phyloP scores from a whole-genome alignment of 2,888 invertebrate genomes.

The Oligia latruncula region DNA sequence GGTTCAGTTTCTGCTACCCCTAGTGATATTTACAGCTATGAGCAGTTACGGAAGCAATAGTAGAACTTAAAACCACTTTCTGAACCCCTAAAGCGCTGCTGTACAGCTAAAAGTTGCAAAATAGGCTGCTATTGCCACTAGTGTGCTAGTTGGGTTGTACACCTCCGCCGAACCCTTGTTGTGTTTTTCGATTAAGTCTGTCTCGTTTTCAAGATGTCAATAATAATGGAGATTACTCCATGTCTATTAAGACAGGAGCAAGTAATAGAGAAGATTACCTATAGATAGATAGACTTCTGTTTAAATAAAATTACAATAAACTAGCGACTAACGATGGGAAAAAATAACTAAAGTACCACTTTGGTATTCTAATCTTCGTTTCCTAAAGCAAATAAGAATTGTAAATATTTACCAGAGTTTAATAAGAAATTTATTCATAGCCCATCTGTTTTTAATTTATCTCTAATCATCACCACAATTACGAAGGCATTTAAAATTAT shows the following conservation, averaged over 20 bases:
- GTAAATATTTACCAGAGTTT: constrained; percentile 34
- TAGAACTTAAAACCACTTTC: too few species aligned
- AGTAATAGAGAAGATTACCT: not conserved
- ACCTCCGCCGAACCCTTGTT: too few species aligned
- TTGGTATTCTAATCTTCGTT: constrained; percentile 42
- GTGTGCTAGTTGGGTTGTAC: too few species aligned
- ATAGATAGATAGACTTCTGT: not conserved
- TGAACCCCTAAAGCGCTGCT: too few species aligned
- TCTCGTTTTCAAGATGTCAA: not conserved
- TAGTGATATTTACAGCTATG: too few species aligned
- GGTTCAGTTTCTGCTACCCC: too few species aligned
- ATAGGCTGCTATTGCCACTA: too few species aligned
- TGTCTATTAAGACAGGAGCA: not conserved
- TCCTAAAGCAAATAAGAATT: constrained; percentile 38
- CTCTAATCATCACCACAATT: constrained; percentile 53
- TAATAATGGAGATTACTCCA: not conserved
- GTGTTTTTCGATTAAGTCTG: not conserved
- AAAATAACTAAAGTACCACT: constrained; percentile 14
- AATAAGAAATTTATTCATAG: constrained; percentile 49
- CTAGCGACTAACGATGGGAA: constrained; percentile 13
- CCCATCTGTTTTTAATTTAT: constrained; percentile 27
- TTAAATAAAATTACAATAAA: constrained; percentile 42
- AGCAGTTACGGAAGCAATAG: too few species aligned
- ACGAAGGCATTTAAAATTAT: constrained; percentile 42
- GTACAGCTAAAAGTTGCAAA: too few species aligned